Percentiles rank a stretch among this genome's conserved stretches.
These are phyloP conservation scores for Acromyrmex echinatior DNA, from an alignment of 1,140 invertebrate genomes.

Conservation along the genomic window DNA sequence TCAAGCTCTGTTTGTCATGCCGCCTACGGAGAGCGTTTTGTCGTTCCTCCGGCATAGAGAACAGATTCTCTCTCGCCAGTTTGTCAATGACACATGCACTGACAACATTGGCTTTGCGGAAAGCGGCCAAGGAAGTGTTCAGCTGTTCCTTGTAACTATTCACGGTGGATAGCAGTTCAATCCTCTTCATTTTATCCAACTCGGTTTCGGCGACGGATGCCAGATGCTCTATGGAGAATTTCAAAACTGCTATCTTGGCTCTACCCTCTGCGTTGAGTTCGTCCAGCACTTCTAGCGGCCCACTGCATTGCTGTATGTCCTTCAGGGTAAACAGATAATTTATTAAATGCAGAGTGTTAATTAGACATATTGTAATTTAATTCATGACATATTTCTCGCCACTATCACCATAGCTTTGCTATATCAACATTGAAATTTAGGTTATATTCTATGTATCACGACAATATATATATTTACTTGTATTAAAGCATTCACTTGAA, in stretches of 20 bases:
- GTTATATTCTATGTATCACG: not conserved
- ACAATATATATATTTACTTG: conserved; percentile 88
- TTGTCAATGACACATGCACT: conserved; percentile 92
- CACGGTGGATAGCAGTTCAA: conserved; percentile 89
- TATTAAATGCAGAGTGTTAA: conserved; percentile 21
- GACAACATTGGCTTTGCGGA: conserved; percentile 92
- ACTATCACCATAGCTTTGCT: not conserved
- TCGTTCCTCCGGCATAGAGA: conserved; percentile 88
- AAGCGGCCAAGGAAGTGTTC: conserved; percentile 90
- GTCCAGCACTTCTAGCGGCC: conserved; percentile 90
- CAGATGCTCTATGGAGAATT: conserved; percentile 90
- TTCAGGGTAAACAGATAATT: conserved; percentile 75
- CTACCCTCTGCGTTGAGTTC: conserved; percentile 91
- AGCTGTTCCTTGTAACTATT: conserved; percentile 90
- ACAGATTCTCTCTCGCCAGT: conserved; percentile 90
- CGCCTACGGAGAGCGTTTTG: conserved; percentile 88
- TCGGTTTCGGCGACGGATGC: conserved; percentile 89
- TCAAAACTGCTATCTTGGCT: conserved; percentile 88
- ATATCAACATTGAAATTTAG: conserved; percentile 14
- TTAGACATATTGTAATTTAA: conserved; percentile 39
- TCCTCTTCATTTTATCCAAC: conserved; percentile 89
- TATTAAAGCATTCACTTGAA: conserved; percentile 92
- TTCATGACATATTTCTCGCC: not conserved
- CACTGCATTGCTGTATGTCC: conserved; percentile 90
- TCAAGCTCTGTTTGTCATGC: conserved; percentile 89